A percentile compares a stretch with the other conserved stretches of the same genome.
Evolutionary conservation across 2,888 invertebrate species (phyloP).

Genomic region (Tiliacea citrago): DNA sequence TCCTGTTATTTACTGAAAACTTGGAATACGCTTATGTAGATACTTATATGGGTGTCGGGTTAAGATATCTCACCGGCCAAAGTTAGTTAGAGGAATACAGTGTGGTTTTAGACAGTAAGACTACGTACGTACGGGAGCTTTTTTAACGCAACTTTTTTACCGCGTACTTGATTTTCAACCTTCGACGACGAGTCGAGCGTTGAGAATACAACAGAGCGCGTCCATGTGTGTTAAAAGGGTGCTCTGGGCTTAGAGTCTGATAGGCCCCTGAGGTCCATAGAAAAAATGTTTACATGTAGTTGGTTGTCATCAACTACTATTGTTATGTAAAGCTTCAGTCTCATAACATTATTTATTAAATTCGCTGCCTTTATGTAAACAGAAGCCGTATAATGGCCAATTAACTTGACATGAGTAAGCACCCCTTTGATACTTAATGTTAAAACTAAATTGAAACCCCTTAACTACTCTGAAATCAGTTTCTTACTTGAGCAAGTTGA

Average conservation of each 20-base stretch:
- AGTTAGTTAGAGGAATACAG: neutral
- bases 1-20: slow-evolving; percentile 10
- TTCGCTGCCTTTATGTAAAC: neutral
- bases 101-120: neutral
- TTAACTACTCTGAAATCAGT: slow-evolving; percentile 26
- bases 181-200: no score
- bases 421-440: slow-evolving; percentile 11
- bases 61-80: neutral
- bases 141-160: neutral
- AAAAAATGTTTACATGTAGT: no score
- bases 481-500: neutral
- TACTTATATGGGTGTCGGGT: neutral
- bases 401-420: slow-evolving; percentile 22
- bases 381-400: slow-evolving; percentile 18
- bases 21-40: no score
- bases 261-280: no score
- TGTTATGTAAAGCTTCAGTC: neutral
- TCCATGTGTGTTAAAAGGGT: no score
- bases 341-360: neutral
- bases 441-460: slow-evolving; percentile 2
- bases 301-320: no score
- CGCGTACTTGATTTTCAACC: neutral
- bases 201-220: neutral
- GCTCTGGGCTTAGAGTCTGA: no score
- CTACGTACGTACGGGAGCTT: neutral